Base-by-base conservation (phyloP, 2,113 vertebrate genomes). In the Pterophyllum scalare region DNA sequence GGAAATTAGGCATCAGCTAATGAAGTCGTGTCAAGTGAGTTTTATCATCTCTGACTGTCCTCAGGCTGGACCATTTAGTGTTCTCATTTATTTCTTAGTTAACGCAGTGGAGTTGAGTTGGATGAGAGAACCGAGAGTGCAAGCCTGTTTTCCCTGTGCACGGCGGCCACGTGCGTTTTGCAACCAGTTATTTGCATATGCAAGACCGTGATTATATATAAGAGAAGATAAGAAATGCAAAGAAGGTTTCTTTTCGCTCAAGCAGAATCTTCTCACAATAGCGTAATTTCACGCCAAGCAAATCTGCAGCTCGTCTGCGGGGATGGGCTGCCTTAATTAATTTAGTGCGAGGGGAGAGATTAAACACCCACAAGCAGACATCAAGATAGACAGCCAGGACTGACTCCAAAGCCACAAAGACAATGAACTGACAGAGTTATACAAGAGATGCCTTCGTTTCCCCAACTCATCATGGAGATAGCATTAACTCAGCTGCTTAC, bases 281-380 rank as follows among this genome's bases (percentile, higher is more conserved):
- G 80, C 11, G 58, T 54, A 90, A 94, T 95, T 95, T 95, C 92
- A 94, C 81, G 80, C 88, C 79, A 78, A 1, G 72, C 81, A 89
- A 83, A 90, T 93, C 86, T 82, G 79, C 81, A 77, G 84, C 85
- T 83, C 77, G 83, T 78, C 76, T 52, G 61, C 58, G 81, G 60
- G 82, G 59, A 70, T 14, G 13, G n/a, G 40, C n/a, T 65, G 77
- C 80, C 81, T 88, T 89, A 67, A 90, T 89, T 82, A 59, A 88
- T 89, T 83, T 89, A 80, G 60, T 75, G 65, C 38, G 65, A 65
- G 83, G 62, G 59, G 59, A 20, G n/a, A 81, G 76, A 93, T 87
- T 81, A 88, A 86, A 89, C 54, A 61, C 65, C 80, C 59, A 74
- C 40, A 86, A 57, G 80, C 54, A 81, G 61, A 82, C 57, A 75